Evolutionary conservation across 2,797 vertebrate species (phyloP).

Genomic region (Emydoidea blandingii): DNA sequence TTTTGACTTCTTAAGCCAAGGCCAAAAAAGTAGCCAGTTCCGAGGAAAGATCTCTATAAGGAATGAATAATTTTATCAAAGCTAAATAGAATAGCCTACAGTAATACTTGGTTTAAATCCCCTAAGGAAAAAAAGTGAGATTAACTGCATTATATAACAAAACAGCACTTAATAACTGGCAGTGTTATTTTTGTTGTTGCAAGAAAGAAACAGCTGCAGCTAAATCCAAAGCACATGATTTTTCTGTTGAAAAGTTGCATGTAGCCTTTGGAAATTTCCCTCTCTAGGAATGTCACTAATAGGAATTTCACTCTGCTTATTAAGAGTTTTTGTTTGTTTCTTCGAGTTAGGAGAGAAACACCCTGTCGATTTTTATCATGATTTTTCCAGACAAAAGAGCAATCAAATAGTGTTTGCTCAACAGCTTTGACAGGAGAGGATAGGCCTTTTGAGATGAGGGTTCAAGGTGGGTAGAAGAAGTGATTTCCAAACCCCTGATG

Average conservation of each 20-base stretch:
- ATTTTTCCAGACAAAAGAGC: not conserved
- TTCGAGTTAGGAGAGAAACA: not conserved
- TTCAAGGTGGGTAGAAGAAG: not conserved
- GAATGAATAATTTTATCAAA: constrained; percentile 70
- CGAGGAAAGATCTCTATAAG: constrained; percentile 50
- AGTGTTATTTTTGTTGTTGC: constrained; percentile 55
- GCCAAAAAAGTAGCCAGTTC: constrained; percentile 63
- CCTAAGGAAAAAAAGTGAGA: constrained; percentile 21
- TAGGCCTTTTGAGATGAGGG: not conserved
- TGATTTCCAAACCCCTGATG: constrained; percentile 11
- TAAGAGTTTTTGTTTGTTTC: not conserved
- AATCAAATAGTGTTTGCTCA: not conserved
- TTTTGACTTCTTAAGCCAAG: constrained; percentile 67
- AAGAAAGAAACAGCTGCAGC: constrained; percentile 41
- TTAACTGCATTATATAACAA: constrained; percentile 72
- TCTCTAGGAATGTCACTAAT: constrained; percentile 53
- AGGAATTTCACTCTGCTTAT: constrained; percentile 46
- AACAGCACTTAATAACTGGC: constrained; percentile 47
- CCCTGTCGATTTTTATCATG: not conserved
- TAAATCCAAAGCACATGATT: constrained; percentile 53
- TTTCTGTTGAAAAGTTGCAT: constrained; percentile 60
- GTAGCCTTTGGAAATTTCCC: constrained; percentile 63
- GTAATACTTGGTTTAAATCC: constrained; percentile 68
- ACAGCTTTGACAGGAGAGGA: constrained; percentile 12
- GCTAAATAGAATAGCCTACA: constrained; percentile 73